Percentiles rank a stretch among this genome's conserved stretches.
Evolutionary conservation across 2,797 vertebrate genomes (phyloP).

Genomic region (Urophycis tenuis): DNA sequence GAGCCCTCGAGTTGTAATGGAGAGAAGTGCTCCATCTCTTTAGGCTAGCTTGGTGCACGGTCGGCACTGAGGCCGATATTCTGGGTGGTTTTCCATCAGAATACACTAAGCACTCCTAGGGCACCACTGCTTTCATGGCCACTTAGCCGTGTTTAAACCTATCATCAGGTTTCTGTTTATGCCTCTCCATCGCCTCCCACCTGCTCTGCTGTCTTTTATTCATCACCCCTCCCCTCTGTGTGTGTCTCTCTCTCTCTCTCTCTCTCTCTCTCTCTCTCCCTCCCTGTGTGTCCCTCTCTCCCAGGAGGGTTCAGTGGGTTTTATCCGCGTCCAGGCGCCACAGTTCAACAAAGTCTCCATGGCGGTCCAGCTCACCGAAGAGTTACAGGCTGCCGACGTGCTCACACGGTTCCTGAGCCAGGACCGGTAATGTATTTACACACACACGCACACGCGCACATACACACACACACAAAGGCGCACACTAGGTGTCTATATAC

Average conservation of each 20-base stretch:
- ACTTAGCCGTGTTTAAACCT: slow-evolving; percentile 6
- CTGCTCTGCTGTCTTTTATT: neutral
- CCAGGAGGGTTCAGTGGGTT: slow-evolving; percentile 79
- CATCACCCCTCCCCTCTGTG: neutral
- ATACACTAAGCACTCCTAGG: neutral
- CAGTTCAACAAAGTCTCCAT: slow-evolving; percentile 97
- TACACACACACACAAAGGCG: too few species aligned
- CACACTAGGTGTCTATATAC: too few species aligned
- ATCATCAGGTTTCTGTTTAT: neutral
- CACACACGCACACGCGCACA: neutral
- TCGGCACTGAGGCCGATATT: neutral
- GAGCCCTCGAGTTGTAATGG: neutral
- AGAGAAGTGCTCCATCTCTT: neutral
- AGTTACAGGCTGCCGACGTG: slow-evolving; percentile 86
- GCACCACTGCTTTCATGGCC: neutral
- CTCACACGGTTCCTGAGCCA: slow-evolving; percentile 90
- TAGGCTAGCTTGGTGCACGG: neutral
- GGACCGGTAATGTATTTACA: slow-evolving; percentile 72
- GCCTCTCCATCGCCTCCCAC: neutral
- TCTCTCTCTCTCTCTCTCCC: neutral
- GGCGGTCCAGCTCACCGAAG: slow-evolving; percentile 93
- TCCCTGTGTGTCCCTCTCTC: neutral
- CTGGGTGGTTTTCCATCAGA: neutral
- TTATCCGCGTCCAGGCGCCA: slow-evolving; percentile 92
- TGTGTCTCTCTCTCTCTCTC: neutral